Conservation (phyloP, 2,888 invertebrate genomes). For the Hypena proboscidalis region DNA sequence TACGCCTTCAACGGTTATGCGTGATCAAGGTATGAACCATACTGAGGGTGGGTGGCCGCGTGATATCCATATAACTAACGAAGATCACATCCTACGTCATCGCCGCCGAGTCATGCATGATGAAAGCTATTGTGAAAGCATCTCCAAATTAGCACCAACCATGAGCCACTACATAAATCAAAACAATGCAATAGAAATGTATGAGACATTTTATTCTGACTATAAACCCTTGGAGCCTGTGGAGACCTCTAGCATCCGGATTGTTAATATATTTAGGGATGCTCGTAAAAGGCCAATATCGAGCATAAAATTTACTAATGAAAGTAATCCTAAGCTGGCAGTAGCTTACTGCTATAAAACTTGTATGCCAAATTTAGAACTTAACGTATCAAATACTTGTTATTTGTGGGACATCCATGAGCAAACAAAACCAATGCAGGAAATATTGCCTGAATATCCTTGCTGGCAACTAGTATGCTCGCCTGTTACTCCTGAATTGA, state of each 20-base stretch:
- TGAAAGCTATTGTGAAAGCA: conserved; percentile 88
- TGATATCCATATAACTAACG: conserved; percentile 87
- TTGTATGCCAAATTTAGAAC: conserved; percentile 36
- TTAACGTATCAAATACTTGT: conserved; percentile 72
- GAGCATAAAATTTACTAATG: conserved; percentile 90
- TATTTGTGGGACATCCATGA: conserved; percentile 88
- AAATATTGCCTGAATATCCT: conserved; percentile 56
- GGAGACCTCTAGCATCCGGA: conserved; percentile 84
- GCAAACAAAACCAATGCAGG: conserved; percentile 63
- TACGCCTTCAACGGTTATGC: conserved; percentile 85
- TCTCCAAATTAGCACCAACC: conserved; percentile 82
- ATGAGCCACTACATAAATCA: conserved; percentile 89
- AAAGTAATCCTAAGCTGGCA: conserved; percentile 86
- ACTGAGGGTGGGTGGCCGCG: conserved; percentile 94
- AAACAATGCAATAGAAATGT: conserved; percentile 93
- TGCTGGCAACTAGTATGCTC: conserved; percentile 77
- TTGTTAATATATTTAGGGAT: conserved; percentile 89
- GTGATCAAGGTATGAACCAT: conserved; percentile 88
- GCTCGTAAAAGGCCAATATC: conserved; percentile 78
- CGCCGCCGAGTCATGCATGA: conserved; percentile 93
- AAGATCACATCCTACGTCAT: conserved; percentile 90
- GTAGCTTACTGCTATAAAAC: conserved; percentile 85
- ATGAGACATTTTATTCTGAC: conserved; percentile 89
- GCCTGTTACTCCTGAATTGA: conserved; percentile 58
- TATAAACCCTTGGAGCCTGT: conserved; percentile 78